Percentiles rank a stretch among this genome's conserved stretches.
Evolutionary conservation across 2,113 vertebrate species (phyloP).

Genomic region (Narcine bancroftii): DNA sequence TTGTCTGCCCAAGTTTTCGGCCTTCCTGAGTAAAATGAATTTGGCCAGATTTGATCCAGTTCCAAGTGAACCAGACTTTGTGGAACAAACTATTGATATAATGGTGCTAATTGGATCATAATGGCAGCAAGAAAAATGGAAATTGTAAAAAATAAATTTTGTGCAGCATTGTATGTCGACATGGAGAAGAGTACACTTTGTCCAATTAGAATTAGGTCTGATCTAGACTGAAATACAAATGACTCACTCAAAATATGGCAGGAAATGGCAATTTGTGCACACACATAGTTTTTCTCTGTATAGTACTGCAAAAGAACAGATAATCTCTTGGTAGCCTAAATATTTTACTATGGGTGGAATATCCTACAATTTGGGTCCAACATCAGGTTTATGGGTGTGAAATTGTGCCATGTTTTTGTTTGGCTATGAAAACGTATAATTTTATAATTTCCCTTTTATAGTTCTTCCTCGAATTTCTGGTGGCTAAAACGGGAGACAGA

Average conservation of each 20-base stretch:
- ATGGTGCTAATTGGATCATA: neutral
- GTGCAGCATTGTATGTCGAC: neutral
- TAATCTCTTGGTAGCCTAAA: neutral
- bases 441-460: neutral
- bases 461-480: neutral
- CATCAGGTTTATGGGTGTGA: neutral
- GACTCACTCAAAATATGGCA: neutral
- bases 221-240: neutral
- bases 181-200: neutral
- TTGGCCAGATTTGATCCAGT: neutral
- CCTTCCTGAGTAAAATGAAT: no score
- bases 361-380: no score
- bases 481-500: neutral
- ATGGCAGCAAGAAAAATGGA: neutral
- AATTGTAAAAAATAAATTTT: neutral
- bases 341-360: neutral
- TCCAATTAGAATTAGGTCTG: neutral
- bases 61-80: constrained; percentile 55
- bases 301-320: neutral
- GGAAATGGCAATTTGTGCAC: neutral
- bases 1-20: neutral
- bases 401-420: neutral
- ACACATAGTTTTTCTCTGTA: neutral
- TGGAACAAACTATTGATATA: constrained; percentile 43
- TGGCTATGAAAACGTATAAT: neutral